A percentile compares a stretch with the other conserved stretches of the same genome.
phyloP scores from a whole-genome alignment of 2,797 vertebrate species.

The Cynopterus sphinx region DNA sequence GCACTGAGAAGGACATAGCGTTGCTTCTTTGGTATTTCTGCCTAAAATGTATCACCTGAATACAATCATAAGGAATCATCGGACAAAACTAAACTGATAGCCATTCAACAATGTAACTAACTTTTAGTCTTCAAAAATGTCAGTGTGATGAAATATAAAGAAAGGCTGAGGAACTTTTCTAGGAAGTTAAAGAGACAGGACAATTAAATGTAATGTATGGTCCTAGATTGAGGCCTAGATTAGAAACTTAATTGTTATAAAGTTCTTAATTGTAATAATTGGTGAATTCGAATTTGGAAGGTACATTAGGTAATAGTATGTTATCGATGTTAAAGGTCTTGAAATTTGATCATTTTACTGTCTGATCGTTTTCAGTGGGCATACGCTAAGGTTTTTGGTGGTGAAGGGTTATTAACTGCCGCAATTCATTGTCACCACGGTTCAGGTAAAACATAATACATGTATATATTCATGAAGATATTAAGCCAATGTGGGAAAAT shows the following conservation, averaged over 20 bases:
- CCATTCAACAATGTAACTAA: neutral
- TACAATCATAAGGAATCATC: neutral
- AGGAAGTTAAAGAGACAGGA: neutral
- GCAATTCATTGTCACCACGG: neutral
- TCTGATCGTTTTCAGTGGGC: conserved; percentile 16
- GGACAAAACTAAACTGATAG: neutral
- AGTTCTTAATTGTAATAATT: neutral
- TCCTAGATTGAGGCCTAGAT: neutral
- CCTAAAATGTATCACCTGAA: neutral
- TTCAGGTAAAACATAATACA: neutral
- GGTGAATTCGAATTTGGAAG: conserved; percentile 13
- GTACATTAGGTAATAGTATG: neutral
- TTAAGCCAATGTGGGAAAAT: conserved; percentile 13
- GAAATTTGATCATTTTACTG: conserved; percentile 43
- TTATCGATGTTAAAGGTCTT: neutral
- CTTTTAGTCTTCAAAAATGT: conserved; percentile 20
- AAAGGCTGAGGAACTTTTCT: neutral
- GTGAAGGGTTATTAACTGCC: neutral
- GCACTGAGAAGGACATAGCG: neutral
- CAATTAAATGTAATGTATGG: neutral
- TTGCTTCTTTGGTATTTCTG: neutral
- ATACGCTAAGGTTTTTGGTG: neutral
- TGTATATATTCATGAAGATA: neutral
- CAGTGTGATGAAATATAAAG: neutral
- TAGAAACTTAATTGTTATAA: neutral